phyloP scores from a whole-genome alignment of 2,113 vertebrate species.

The Lagopus muta region DNA sequence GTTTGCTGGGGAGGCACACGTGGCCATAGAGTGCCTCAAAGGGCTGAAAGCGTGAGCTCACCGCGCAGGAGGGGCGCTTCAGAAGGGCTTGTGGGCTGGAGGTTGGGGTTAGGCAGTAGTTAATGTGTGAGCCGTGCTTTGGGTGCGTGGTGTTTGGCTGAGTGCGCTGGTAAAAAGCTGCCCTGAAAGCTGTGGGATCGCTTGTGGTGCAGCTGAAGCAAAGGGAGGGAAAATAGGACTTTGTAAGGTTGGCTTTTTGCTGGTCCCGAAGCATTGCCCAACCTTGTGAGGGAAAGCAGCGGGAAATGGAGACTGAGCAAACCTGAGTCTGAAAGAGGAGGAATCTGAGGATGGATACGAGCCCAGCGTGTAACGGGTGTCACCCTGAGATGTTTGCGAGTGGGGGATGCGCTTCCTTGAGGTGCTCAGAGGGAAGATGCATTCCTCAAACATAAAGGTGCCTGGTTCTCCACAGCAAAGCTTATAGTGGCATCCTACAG shows the following conservation, averaged over 20 bases:
- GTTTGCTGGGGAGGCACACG: not conserved
- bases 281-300: not conserved
- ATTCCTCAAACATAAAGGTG: fast-evolving
- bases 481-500: fast-evolving
- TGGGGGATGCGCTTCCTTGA: fast-evolving
- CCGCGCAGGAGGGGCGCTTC: not conserved
- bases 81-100: not conserved
- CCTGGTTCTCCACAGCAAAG: not conserved
- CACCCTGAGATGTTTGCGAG: not conserved
- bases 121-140: not conserved
- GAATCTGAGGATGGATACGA: not conserved
- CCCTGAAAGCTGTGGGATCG: fast-evolving
- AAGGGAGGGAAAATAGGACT: too few relatives aligned
- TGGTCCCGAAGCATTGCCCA: not conserved
- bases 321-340: not conserved
- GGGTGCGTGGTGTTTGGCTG: not conserved
- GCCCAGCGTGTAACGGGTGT: fast-evolving
- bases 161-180: too few relatives aligned
- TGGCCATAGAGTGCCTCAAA: not conserved
- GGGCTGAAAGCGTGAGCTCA: not conserved
- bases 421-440: fast-evolving
- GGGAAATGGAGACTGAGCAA: not conserved
- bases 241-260: too few relatives aligned
- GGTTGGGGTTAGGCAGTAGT: not conserved
- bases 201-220: not conserved